Evolutionary conservation across 1,140 invertebrate species (phyloP).

Genomic region (Zaprionus africanus): DNA sequence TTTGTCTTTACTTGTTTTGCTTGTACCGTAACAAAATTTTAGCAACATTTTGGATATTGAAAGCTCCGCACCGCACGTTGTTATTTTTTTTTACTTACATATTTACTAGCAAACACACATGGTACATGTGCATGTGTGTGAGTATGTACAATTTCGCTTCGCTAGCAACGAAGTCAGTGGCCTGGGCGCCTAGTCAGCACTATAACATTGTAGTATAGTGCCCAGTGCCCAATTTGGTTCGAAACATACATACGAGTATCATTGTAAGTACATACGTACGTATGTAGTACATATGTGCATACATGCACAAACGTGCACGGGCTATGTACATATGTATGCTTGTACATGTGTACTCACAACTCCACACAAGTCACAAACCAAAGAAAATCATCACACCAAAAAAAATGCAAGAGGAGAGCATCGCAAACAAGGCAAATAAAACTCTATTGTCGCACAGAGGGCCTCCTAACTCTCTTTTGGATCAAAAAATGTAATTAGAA

Average conservation of each 20-base stretch:
- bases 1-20: neutral
- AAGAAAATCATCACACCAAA: conserved; percentile 54
- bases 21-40: conserved; percentile 1
- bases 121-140: neutral
- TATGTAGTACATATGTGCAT: conserved; percentile 1
- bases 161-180: conserved; percentile 1
- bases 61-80: neutral
- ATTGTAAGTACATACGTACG: neutral
- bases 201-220: conserved; percentile 7
- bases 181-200: conserved; percentile 7
- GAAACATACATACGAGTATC: conserved; percentile 11
- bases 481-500: conserved; percentile 5
- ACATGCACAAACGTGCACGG: conserved; percentile 1
- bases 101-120: neutral
- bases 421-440: conserved; percentile 57
- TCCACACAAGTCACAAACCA: conserved; percentile 51
- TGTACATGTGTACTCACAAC: conserved; percentile 9
- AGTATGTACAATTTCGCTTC: neutral
- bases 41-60: conserved; percentile 2
- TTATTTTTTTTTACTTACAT: neutral
- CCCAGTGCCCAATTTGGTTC: conserved; percentile 5
- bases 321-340: neutral
- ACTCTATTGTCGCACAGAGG: conserved; percentile 37
- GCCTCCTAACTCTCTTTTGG: neutral
- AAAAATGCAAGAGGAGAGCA: conserved; percentile 58